Conservation (phyloP, 2,888 invertebrate genomes). For the Sympetrum striolatum region DNA sequence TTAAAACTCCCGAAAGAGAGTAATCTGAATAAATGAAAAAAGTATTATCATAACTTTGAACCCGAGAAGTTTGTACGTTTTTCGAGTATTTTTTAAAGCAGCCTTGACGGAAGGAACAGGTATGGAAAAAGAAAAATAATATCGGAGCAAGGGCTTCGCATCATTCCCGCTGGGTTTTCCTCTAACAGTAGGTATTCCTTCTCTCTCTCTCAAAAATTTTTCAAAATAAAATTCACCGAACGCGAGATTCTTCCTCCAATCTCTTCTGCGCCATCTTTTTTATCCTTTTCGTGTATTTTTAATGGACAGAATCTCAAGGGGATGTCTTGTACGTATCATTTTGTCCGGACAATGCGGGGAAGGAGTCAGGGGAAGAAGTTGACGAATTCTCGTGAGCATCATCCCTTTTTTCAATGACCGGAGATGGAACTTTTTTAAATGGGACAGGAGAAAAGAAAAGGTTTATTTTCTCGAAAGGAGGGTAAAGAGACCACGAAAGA, state of each 20-base stretch:
- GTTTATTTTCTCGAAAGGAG: background rate
- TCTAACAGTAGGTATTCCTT: background rate
- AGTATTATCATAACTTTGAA: too few species aligned
- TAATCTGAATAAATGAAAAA: too few species aligned
- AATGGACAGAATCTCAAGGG: background rate
- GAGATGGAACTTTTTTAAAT: background rate
- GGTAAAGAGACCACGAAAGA: background rate
- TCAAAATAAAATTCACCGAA: background rate
- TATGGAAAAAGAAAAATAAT: background rate
- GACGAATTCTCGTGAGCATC: background rate
- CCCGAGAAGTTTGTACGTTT: background rate
- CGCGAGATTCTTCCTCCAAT: background rate
- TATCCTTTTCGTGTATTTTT: background rate
- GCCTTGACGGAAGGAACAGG: background rate
- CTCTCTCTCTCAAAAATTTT: background rate
- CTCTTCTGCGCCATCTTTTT: background rate
- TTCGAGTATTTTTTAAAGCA: background rate
- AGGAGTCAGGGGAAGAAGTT: background rate
- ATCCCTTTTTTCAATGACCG: background rate
- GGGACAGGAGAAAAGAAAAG: background rate
- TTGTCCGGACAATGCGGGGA: background rate
- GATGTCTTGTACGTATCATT: background rate
- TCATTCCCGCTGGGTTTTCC: background rate
- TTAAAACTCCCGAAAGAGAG: too few species aligned
- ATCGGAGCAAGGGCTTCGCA: background rate